These are phyloP conservation scores for Dreissena polymorpha DNA, from an alignment of 1,140 invertebrate species.

Conservation along the genomic window DNA sequence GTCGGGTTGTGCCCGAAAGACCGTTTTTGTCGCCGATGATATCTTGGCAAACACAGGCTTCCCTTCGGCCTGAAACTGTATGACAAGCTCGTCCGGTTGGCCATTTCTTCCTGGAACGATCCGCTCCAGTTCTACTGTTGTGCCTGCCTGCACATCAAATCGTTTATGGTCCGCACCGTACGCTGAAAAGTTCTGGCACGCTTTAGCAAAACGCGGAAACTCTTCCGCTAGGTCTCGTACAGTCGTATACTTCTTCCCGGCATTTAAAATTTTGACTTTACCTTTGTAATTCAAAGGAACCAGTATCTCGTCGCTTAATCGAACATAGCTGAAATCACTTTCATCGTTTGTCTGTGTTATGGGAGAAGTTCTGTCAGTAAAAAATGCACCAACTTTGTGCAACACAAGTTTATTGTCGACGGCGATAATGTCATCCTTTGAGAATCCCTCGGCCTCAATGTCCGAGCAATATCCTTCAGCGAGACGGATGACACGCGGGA, in stretches of 20 bases:
- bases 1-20: constrained; percentile 34
- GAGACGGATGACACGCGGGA: constrained; percentile 23
- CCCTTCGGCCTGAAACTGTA: constrained; percentile 3
- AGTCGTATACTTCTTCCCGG: constrained; percentile 1
- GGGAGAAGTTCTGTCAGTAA: neutral
- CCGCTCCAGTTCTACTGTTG: constrained; percentile 29
- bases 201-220: constrained; percentile 34
- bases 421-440: constrained; percentile 27
- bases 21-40: neutral
- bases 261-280: constrained; percentile 12
- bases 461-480: constrained; percentile 31
- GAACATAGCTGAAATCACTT: neutral
- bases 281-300: constrained; percentile 46
- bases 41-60: neutral
- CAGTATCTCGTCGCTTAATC: constrained; percentile 23
- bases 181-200: neutral
- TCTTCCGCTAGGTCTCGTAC: constrained; percentile 10
- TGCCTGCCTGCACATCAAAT: constrained; percentile 17
- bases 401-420: constrained; percentile 19
- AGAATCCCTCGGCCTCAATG: constrained; percentile 29
- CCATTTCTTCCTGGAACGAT: constrained; percentile 11
- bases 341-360: neutral
- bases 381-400: constrained; percentile 43
- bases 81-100: neutral
- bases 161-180: neutral